Evolutionary conservation across 2,113 vertebrate genomes (phyloP).

Genomic region (Cyphomyrus discorhynchus): DNA sequence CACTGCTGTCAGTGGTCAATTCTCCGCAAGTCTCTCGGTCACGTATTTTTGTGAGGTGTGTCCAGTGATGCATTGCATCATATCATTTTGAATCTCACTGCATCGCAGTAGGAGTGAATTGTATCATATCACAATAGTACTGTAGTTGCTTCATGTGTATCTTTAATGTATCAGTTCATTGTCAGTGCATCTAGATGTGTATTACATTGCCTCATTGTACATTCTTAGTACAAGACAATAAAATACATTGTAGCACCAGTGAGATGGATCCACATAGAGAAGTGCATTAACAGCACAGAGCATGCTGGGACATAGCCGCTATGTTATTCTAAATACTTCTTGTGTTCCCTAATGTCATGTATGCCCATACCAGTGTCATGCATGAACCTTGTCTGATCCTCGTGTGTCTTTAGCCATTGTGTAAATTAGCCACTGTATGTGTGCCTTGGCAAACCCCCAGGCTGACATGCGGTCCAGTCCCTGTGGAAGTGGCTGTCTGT

Average conservation of each 20-base stretch:
- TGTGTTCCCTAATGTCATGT: neutral
- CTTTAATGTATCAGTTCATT: neutral
- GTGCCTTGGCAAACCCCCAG: no score
- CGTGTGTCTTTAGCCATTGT: no score
- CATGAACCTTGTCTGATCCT: neutral
- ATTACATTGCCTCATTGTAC: neutral
- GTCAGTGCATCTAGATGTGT: neutral
- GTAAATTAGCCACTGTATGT: no score
- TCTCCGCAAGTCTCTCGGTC: neutral
- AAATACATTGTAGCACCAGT: neutral
- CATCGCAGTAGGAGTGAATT: neutral
- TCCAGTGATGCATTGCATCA: neutral
- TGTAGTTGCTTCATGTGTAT: neutral
- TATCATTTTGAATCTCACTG: neutral
- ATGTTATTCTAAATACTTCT: neutral
- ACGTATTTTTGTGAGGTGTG: neutral
- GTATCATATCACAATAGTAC: neutral
- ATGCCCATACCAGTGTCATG: neutral
- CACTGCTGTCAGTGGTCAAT: neutral
- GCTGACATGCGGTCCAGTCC: no score
- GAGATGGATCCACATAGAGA: neutral
- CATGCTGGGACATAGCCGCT: neutral
- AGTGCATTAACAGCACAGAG: neutral
- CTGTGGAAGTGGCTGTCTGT: no score
- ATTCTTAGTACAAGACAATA: neutral